Base-by-base conservation (phyloP, 2,113 vertebrate species). In the Machaerirhynchus nigripectus region DNA sequence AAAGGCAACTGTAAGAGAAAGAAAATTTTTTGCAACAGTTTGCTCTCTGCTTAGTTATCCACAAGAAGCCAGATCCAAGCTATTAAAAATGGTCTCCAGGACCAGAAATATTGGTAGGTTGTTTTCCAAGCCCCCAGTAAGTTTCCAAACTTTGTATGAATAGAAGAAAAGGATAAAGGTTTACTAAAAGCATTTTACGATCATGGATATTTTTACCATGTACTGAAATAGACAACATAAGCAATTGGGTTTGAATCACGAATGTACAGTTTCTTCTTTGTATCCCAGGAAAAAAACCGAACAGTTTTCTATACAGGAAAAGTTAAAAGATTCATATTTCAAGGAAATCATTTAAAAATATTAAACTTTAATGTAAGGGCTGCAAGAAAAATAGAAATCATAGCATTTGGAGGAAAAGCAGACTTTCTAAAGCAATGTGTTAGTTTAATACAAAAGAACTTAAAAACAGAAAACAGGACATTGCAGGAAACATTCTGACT, bases 231-330 rank as follows among this genome's bases (percentile, higher is more conserved):
- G 12, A 11, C 59, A 53, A 68, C 10, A 42, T 30, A 63, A 53
- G 22, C 16, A 47, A 23, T 6, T 33, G 19, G 2, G 1, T 49
- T 53, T 67, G 23, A 67, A 53, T 5, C 14, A 14, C 22, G 61
- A 35, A 57, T 28, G 27, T 76, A 37, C 0, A 0, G 18, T 71
- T 87, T 52, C 22, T 40, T 61, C 42, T 84, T 47, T 63, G 17
- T 39, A 28, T 28, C 0, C 1, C 7, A 57, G 6, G 4, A 20
- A 77, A 33, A 69, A 60, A 30, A 1, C 3, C 8, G n/a, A 21
- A 10, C 20, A 27, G 3, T 27, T 75, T 74, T 90, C 8, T 59
- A 9, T 39, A 11, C 2, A 73, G n/a, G 3, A 68, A 37, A 82
- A 75, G 2, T 55, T 57, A 22, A 53, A 88, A 57, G 4, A 74